Conservation (phyloP, 2,113 vertebrate genomes). For the Capreolus pygargus region DNA sequence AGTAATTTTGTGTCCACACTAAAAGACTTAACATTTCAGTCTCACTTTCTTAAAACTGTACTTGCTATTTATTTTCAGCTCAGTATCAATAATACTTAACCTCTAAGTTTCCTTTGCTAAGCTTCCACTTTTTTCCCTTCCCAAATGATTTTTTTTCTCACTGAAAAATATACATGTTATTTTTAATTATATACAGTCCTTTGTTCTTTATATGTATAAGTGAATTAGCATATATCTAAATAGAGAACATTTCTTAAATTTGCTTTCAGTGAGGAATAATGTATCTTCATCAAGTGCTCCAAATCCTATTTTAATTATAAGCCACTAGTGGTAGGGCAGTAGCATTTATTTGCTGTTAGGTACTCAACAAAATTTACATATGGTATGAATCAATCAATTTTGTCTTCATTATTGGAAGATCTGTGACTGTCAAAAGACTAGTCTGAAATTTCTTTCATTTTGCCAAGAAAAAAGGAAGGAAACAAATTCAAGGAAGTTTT, state of each 20-base stretch:
- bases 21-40: neutral
- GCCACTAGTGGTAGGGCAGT: neutral
- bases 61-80: neutral
- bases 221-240: neutral
- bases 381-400: neutral
- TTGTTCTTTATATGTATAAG: neutral
- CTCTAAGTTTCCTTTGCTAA: neutral
- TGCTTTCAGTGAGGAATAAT: neutral
- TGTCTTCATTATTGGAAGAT: slow-evolving; percentile 18
- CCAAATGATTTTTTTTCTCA: neutral
- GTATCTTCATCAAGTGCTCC: neutral
- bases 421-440: neutral
- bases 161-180: neutral
- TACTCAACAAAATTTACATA: neutral
- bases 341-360: neutral
- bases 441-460: slow-evolving; percentile 8
- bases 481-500: neutral
- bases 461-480: neutral
- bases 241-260: slow-evolving; percentile 11
- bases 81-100: neutral
- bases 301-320: slow-evolving; percentile 8
- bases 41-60: neutral
- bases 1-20: neutral
- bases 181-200: neutral
- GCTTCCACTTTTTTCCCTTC: neutral